phyloP scores from a whole-genome alignment of 2,113 vertebrate species.

The Pimephales promelas region DNA sequence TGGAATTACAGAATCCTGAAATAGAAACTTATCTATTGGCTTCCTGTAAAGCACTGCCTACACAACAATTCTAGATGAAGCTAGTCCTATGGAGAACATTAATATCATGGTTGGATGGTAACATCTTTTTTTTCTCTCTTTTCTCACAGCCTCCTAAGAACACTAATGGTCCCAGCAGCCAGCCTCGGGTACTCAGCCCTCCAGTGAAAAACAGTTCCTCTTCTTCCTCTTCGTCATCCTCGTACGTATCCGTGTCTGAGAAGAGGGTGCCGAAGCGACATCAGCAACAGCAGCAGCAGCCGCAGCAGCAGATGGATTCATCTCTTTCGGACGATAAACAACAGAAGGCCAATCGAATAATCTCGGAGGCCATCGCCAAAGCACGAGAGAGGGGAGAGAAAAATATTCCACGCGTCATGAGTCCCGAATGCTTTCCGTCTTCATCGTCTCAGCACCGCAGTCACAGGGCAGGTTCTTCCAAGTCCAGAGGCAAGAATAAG shows the following conservation, averaged over 20 bases:
- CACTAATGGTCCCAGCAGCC: conserved; percentile 87
- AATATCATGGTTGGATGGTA: neutral
- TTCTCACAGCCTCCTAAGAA: conserved; percentile 91
- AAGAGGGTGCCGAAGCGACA: conserved; percentile 83
- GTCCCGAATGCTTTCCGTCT: conserved; percentile 94
- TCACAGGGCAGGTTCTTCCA: conserved; percentile 82
- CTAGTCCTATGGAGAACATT: neutral
- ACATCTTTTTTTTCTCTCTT: conserved; percentile 11
- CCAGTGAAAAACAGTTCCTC: conserved; percentile 86
- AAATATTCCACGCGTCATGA: conserved; percentile 97
- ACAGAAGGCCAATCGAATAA: conserved; percentile 98
- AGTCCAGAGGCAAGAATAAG: conserved; percentile 84
- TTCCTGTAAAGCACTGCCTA: neutral
- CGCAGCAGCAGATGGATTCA: conserved; percentile 78
- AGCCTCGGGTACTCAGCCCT: conserved; percentile 88
- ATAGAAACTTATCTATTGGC: neutral
- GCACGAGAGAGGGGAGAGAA: conserved; percentile 94
- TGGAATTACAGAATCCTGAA: conserved; percentile 33
- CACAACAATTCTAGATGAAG: neutral
- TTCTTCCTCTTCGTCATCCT: conserved; percentile 76
- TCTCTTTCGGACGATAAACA: conserved; percentile 86
- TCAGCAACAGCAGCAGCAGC: conserved; percentile 82
- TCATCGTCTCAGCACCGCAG: conserved; percentile 80
- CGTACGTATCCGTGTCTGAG: conserved; percentile 76
- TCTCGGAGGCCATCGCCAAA: conserved; percentile 96